Conservation (phyloP, 2,888 invertebrate genomes). For the Sipha maydis region DNA sequence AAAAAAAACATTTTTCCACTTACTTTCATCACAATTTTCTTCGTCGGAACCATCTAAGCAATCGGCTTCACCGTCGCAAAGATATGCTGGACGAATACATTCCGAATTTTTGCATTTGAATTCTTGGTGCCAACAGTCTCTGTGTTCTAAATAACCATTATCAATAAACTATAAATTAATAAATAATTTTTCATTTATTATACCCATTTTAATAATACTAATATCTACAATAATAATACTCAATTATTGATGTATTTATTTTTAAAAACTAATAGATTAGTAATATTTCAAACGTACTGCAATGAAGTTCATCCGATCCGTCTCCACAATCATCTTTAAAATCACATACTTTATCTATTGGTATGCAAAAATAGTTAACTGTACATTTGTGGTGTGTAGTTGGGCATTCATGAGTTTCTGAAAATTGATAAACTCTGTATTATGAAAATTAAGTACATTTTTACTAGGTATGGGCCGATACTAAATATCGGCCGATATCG, state of each 20-base stretch:
- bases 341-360: slow-evolving; percentile 65
- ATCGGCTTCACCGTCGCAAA: slow-evolving; percentile 68
- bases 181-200: background rate
- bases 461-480: too few relatives aligned
- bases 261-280: background rate
- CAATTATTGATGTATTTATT: background rate
- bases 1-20: background rate
- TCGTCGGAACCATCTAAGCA: slow-evolving; percentile 68
- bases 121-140: slow-evolving; percentile 68
- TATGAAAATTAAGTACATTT: too few relatives aligned
- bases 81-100: slow-evolving; percentile 68
- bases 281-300: slow-evolving; percentile 64
- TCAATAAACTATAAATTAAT: background rate
- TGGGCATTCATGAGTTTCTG: slow-evolving; percentile 68
- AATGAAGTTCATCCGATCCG: slow-evolving; percentile 65
- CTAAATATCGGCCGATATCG: too few relatives aligned
- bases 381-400: slow-evolving; percentile 69
- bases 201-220: background rate
- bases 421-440: background rate
- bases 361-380: slow-evolving; percentile 69
- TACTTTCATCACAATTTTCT: slow-evolving; percentile 66
- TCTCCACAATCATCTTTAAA: slow-evolving; percentile 66
- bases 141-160: slow-evolving; percentile 67
- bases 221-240: background rate
- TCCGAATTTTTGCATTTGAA: slow-evolving; percentile 69